A percentile compares a stretch with the other conserved stretches of the same genome.
These are phyloP conservation scores for Stratiomys singularior DNA, from an alignment of 2,888 invertebrate species.

Conservation along the genomic window DNA sequence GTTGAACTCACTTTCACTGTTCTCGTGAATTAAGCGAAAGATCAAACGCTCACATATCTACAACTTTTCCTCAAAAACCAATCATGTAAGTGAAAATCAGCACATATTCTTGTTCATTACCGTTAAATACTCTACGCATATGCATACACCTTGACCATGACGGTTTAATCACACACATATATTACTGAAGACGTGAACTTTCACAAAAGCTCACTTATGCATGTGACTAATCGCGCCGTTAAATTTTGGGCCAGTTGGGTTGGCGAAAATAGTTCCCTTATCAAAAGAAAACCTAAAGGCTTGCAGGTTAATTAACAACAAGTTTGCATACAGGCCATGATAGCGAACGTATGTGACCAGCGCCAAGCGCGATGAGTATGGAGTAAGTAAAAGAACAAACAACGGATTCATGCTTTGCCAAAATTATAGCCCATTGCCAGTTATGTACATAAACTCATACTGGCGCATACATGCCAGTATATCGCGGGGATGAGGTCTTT, in stretches of 20 bases:
- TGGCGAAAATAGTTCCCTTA: conserved; percentile 7
- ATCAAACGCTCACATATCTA: not conserved
- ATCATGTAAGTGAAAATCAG: conserved; percentile 17
- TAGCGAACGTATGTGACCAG: not conserved
- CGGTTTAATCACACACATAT: not conserved
- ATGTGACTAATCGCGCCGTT: conserved; percentile 21
- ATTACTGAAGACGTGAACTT: conserved; percentile 1
- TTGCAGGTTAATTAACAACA: not conserved
- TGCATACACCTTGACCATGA: not conserved
- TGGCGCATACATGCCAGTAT: too few species aligned
- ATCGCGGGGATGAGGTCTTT: not conserved
- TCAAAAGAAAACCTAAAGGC: not conserved
- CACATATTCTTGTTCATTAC: conserved; percentile 9
- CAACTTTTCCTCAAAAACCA: not conserved
- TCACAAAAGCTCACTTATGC: conserved; percentile 12
- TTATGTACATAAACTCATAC: not conserved
- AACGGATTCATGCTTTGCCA: not conserved
- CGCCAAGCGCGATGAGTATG: not conserved
- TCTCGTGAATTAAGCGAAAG: conserved; percentile 5
- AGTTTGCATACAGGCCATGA: not conserved
- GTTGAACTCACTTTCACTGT: not conserved
- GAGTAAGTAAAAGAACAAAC: conserved; percentile 10
- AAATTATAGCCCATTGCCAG: conserved; percentile 4
- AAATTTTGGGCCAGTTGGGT: conserved; percentile 1
- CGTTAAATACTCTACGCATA: not conserved